A percentile compares a stretch with the other conserved stretches of the same genome.
Conservation (phyloP, 2,797 vertebrate species). For the Hipposideros larvatus region DNA sequence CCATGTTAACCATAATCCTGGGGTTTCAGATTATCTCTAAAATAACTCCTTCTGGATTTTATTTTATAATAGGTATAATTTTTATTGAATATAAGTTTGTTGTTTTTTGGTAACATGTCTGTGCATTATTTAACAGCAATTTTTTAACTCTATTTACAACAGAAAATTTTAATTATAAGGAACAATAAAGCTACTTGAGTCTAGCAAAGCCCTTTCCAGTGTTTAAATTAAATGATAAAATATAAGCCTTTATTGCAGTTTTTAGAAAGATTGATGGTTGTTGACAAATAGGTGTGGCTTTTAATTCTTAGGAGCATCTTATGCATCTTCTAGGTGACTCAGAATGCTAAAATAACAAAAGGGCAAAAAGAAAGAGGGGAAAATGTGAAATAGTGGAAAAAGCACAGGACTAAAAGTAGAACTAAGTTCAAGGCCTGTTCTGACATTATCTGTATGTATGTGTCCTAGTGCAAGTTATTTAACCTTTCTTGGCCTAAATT, state of each 20-base stretch:
- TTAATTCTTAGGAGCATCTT: background rate
- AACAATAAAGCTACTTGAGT: background rate
- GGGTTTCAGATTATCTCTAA: background rate
- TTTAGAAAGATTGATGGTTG: background rate
- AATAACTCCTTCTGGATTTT: background rate
- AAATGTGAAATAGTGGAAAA: background rate
- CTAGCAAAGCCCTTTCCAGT: background rate
- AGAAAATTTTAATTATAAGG: slow-evolving; percentile 5
- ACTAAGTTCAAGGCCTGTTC: background rate
- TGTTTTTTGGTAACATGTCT: background rate
- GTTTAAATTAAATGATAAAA: background rate
- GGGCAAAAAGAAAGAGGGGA: background rate
- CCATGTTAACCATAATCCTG: background rate
- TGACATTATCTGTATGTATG: background rate
- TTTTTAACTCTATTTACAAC: background rate
- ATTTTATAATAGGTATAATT: background rate
- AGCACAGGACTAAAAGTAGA: background rate
- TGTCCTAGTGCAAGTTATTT: background rate
- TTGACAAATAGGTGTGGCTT: background rate
- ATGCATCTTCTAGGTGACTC: background rate
- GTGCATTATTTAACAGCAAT: background rate
- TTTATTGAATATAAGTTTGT: background rate
- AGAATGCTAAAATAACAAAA: background rate
- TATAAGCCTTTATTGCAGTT: background rate
- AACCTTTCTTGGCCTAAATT: background rate